A percentile compares a stretch with the other conserved stretches of the same genome.
Evolutionary conservation across 2,888 invertebrate species (phyloP).

Genomic region (Oscheius sp.): DNA sequence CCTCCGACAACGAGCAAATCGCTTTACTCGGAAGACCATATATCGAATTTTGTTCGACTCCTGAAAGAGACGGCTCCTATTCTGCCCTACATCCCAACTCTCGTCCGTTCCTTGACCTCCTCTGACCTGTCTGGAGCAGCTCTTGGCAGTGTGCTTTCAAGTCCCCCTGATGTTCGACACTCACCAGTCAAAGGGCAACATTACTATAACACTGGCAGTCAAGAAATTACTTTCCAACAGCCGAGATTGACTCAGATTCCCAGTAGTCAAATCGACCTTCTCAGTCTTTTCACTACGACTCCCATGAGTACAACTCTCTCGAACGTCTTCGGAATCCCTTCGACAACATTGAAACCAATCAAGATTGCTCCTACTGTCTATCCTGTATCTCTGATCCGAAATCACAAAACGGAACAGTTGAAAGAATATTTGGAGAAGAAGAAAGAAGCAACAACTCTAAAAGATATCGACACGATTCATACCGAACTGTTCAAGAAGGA

Average conservation of each 20-base stretch:
- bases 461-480: conserved; percentile 39
- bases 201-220: conserved; percentile 49
- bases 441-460: neutral
- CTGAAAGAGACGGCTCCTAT: conserved; percentile 61
- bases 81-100: conserved; percentile 58
- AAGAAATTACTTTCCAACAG: conserved; percentile 18
- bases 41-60: conserved; percentile 59
- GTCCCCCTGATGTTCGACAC: conserved; percentile 39
- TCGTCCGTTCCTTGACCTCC: conserved; percentile 49
- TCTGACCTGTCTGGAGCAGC: neutral
- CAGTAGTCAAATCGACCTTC: conserved; percentile 1
- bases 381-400: conserved; percentile 41
- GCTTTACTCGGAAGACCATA: conserved; percentile 41
- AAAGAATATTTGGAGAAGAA: conserved; percentile 12
- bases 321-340: conserved; percentile 45
- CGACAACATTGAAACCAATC: conserved; percentile 12
- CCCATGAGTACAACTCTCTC: neutral
- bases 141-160: neutral
- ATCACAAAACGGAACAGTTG: conserved; percentile 25
- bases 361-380: conserved; percentile 45
- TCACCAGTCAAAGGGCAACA: conserved; percentile 43
- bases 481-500: conserved; percentile 51
- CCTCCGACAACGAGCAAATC: conserved; percentile 12
- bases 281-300: conserved; percentile 19
- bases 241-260: neutral